Conservation (phyloP, 2,888 invertebrate genomes). For the Sminthurinus aureus region DNA sequence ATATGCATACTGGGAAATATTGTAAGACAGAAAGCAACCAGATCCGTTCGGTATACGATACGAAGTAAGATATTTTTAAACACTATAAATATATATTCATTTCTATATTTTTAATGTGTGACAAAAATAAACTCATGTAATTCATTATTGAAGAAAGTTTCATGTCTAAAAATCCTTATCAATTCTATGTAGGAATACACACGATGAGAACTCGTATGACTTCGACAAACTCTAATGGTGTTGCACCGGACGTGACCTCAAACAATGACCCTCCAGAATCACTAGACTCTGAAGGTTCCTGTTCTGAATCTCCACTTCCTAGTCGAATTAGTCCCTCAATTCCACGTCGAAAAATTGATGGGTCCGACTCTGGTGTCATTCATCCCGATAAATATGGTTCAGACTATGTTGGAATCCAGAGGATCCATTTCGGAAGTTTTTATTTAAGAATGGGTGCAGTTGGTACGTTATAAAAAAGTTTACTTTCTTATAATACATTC, state of each 20-base stretch:
- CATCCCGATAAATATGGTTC: slow-evolving; percentile 16
- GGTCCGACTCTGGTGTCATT: slow-evolving; percentile 33
- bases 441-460: slow-evolving; percentile 93
- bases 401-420: not conserved
- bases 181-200: slow-evolving; percentile 51
- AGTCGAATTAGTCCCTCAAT: slow-evolving; percentile 39
- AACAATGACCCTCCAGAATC: slow-evolving; percentile 42
- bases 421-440: slow-evolving; percentile 69
- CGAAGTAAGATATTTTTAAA: slow-evolving; percentile 46
- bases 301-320: slow-evolving; percentile 51
- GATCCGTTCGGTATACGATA: slow-evolving; percentile 57
- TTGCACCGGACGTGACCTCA: slow-evolving; percentile 52
- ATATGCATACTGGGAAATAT: slow-evolving; percentile 84
- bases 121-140: not conserved
- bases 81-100: not conserved
- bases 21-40: slow-evolving; percentile 67
- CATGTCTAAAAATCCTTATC: not conserved
- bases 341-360: slow-evolving; percentile 28
- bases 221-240: slow-evolving; percentile 43
- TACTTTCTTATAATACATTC: not conserved
- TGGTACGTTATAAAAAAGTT: slow-evolving; percentile 63
- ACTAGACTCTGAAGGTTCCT: slow-evolving; percentile 52
- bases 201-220: slow-evolving; percentile 55
- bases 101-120: not conserved
- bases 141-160: no score